Percentiles rank a stretch among this genome's conserved stretches.
These are phyloP conservation scores for Eupithecia dodoneata DNA, from an alignment of 2,888 invertebrate species.

Conservation along the genomic window DNA sequence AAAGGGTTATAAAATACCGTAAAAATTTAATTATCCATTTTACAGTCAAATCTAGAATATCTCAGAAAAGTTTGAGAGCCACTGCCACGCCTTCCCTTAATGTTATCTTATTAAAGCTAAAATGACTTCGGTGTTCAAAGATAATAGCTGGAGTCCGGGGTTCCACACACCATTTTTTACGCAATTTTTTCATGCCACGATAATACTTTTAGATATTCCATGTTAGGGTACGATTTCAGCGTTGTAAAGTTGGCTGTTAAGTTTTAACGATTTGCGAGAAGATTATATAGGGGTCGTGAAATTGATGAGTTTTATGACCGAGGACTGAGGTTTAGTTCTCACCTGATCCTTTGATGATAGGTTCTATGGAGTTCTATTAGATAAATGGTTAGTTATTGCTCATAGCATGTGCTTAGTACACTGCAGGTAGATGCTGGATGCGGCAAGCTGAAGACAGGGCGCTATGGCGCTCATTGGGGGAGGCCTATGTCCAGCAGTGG, in stretches of 20 bases:
- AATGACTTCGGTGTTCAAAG: slow-evolving; percentile 84
- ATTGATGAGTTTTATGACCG: slow-evolving; percentile 14
- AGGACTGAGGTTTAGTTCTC: slow-evolving; percentile 4
- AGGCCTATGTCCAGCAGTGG: too few species aligned
- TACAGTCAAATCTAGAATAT: background rate
- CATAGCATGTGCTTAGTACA: background rate
- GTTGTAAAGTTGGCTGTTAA: slow-evolving; percentile 47
- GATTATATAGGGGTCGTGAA: slow-evolving; percentile 23
- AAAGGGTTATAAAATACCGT: too few species aligned
- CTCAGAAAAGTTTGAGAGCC: slow-evolving; percentile 60
- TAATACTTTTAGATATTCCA: slow-evolving; percentile 78
- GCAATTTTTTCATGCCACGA: slow-evolving; percentile 65
- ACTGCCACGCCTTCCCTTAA: slow-evolving; percentile 70
- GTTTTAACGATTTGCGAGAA: slow-evolving; percentile 43
- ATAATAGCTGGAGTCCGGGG: slow-evolving; percentile 76
- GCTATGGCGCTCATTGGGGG: too few species aligned
- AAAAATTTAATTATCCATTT: background rate
- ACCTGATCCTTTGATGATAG: slow-evolving; percentile 15
- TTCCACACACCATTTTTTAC: slow-evolving; percentile 75
- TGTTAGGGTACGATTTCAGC: slow-evolving; percentile 74
- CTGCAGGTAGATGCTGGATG: too few species aligned
- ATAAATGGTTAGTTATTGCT: background rate
- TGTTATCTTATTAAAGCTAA: slow-evolving; percentile 85
- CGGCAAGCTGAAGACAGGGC: too few species aligned
- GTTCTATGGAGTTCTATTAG: background rate